Conservation (phyloP, 2,797 vertebrate species). For the Danio kyathit region DNA sequence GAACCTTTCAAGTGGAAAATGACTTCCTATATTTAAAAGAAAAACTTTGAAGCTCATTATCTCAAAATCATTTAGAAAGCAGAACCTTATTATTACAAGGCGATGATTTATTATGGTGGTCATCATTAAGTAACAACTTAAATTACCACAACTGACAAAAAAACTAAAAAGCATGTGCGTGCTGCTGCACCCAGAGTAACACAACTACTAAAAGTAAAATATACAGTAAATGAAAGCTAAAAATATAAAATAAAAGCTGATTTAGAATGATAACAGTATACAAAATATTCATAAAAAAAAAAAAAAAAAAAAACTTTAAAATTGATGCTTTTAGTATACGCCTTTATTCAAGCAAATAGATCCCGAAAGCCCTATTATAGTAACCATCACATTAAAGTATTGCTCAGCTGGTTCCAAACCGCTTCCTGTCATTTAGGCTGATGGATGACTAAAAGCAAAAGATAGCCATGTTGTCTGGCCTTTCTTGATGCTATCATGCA, state of each 20-base stretch:
- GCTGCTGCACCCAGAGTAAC: too few relatives aligned
- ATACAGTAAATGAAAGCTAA: background rate
- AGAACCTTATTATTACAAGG: too few relatives aligned
- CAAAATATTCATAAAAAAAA: background rate
- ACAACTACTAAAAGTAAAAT: background rate
- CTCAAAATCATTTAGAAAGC: too few relatives aligned
- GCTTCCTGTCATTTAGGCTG: constrained; percentile 45
- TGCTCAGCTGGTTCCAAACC: constrained; percentile 23
- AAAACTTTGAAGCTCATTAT: too few relatives aligned
- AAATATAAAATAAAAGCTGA: background rate
- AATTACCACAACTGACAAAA: background rate
- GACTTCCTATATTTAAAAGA: too few relatives aligned
- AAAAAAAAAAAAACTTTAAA: too few relatives aligned
- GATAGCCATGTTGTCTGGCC: constrained; percentile 49
- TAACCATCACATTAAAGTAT: constrained; percentile 16
- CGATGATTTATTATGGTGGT: too few relatives aligned
- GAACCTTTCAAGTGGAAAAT: too few relatives aligned
- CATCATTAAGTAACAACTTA: too few relatives aligned
- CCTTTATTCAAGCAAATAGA: background rate
- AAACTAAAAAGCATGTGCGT: background rate
- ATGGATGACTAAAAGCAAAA: constrained; percentile 47
- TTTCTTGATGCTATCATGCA: constrained; percentile 53
- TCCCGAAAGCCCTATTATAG: background rate
- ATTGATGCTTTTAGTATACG: background rate
- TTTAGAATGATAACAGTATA: background rate